These are phyloP conservation scores for Bimastos eiseni DNA, from an alignment of 2,888 invertebrate genomes.

Conservation along the genomic window DNA sequence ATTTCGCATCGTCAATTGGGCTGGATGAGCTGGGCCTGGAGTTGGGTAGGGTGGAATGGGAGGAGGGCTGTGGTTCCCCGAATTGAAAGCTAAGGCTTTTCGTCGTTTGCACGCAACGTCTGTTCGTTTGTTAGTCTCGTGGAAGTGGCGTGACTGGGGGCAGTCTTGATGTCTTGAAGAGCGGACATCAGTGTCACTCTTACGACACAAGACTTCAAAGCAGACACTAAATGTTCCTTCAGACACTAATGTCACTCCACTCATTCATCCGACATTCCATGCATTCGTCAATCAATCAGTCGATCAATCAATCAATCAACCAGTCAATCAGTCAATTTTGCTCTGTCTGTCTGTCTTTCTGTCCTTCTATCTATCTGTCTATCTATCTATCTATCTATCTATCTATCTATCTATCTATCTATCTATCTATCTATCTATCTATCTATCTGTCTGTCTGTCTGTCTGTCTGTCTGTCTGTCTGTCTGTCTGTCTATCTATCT, in stretches of 20 bases:
- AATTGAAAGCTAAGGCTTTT: conserved; percentile 13
- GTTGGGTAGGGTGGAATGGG: not conserved
- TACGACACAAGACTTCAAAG: not conserved
- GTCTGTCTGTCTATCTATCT: not conserved
- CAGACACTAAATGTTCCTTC: too few relatives aligned
- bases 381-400: not conserved
- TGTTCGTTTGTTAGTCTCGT: not conserved
- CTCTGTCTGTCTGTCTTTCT: not conserved
- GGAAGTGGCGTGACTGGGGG: not conserved
- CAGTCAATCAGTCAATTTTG: not conserved
- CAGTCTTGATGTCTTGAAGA: not conserved
- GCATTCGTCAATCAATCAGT: not conserved
- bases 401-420: not conserved
- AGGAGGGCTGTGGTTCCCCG: not conserved
- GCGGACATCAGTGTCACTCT: not conserved
- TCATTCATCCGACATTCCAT: not conserved
- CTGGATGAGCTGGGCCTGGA: not conserved
- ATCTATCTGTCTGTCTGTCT: not conserved
- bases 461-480: not conserved
- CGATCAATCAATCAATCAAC: not conserved
- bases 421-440: not conserved
- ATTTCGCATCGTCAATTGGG: not conserved
- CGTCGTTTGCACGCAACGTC: not conserved
- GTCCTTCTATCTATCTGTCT: not conserved
- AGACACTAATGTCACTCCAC: too few relatives aligned